phyloP scores from a whole-genome alignment of 2,888 invertebrate genomes.

The Ariolimax columbianus region DNA sequence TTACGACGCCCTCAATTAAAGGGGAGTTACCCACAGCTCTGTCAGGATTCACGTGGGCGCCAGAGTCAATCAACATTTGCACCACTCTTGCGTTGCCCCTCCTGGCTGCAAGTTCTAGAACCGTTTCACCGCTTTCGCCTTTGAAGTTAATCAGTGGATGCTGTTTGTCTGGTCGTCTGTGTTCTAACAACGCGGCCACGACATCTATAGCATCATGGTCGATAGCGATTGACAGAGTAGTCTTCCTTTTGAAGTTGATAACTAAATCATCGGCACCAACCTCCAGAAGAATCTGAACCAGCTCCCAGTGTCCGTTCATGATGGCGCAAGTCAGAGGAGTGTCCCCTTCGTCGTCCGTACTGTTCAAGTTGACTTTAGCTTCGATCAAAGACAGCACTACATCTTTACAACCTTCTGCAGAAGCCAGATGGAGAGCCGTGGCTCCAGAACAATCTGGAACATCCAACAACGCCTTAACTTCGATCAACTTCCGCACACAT shows the following conservation, averaged over 20 bases:
- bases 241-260: conserved; percentile 45
- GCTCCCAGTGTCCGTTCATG: conserved; percentile 44
- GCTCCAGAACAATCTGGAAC: conserved; percentile 63
- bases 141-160: conserved; percentile 46
- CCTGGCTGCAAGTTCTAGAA: conserved; percentile 33
- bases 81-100: conserved; percentile 27
- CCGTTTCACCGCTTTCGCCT: conserved; percentile 23
- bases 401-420: conserved; percentile 54
- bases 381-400: conserved; percentile 28
- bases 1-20: conserved; percentile 23
- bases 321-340: conserved; percentile 44
- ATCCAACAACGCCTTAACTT: conserved; percentile 51
- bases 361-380: conserved; percentile 59
- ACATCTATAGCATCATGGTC: neutral
- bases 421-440: conserved; percentile 63
- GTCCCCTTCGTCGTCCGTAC: conserved; percentile 64
- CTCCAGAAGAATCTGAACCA: conserved; percentile 59
- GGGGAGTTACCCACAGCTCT: conserved; percentile 24
- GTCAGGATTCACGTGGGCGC: conserved; percentile 18
- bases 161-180: neutral
- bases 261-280: conserved; percentile 62
- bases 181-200: conserved; percentile 11
- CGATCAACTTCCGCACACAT: conserved; percentile 32
- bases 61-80: conserved; percentile 21
- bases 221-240: conserved; percentile 35